A percentile compares a stretch with the other conserved stretches of the same genome.
Conservation (phyloP, 2,888 invertebrate species). For the Drosophila antonietae region DNA sequence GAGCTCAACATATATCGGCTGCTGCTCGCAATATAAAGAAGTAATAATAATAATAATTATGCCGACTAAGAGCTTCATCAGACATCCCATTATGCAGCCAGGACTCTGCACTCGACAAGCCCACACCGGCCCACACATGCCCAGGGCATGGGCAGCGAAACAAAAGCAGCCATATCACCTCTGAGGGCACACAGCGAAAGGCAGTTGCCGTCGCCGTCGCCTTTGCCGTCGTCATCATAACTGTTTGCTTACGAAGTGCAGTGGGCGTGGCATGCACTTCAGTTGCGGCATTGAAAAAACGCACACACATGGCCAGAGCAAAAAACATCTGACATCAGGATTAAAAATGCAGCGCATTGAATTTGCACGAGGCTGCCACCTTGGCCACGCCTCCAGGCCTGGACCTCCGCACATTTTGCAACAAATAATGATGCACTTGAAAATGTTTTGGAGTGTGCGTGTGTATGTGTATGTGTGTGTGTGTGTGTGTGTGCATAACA, state of each 20-base stretch:
- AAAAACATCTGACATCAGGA: constrained; percentile 68
- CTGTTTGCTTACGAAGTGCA: constrained; percentile 78
- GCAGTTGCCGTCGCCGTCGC: constrained; percentile 30
- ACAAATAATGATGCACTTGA: constrained; percentile 80
- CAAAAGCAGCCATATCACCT: constrained; percentile 70
- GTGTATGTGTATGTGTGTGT: constrained; percentile 55
- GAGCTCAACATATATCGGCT: constrained; percentile 47
- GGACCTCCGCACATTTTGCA: constrained; percentile 54
- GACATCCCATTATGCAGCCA: constrained; percentile 77
- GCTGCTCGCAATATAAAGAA: constrained; percentile 18
- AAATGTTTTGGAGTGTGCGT: constrained; percentile 64
- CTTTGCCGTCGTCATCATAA: constrained; percentile 65
- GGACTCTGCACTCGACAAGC: constrained; percentile 72
- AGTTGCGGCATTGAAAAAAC: constrained; percentile 73
- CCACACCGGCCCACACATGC: constrained; percentile 46
- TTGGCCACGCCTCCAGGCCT: constrained; percentile 21
- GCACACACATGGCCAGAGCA: constrained; percentile 17
- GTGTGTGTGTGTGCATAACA: constrained; percentile 34
- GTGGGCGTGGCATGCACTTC: constrained; percentile 73
- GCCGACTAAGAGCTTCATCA: constrained; percentile 81
- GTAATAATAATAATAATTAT: constrained; percentile 74
- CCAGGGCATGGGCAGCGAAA: constrained; percentile 32
- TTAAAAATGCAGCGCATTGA: constrained; percentile 79
- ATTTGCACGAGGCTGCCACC: constrained; percentile 62
- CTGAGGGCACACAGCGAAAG: constrained; percentile 55